Base-by-base conservation (phyloP, 1,140 invertebrate species). In the Pachyrhynchus sulphureomaculatus region DNA sequence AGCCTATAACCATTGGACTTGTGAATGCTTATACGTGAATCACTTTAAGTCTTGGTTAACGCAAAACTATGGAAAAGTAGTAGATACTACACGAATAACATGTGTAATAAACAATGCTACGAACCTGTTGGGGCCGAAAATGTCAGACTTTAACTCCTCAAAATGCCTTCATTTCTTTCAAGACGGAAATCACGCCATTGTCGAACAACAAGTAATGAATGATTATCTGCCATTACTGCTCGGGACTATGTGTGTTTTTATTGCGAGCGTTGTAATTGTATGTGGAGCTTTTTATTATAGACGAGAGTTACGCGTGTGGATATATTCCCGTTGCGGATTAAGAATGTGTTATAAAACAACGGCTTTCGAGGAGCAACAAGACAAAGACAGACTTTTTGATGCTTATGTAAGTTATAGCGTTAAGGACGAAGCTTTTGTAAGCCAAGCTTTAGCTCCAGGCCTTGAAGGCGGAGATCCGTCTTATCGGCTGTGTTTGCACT, bases 331-430 rank as follows among this genome's bases (percentile, higher is more conserved):
- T 44, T 95, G 92, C 75, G 92, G 91, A 34, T 78, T 94, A 5
- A 78, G 91, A 62, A 87, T 93, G 73, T 92, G 88, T 72, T 91
- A 91, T 76, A 89, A 90, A 72, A 87, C 86, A 5, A 87, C 87
- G 0, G 84, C 85, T 0, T 90, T 90, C 67, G 86, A 88, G 51
- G 84, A 87, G 49, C 84, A 85, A 72, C 85, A 86, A 66, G 89
- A 92, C 71, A 86, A 90, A 69, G 90, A 92, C 78, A 85, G 89
- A 66, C 82, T 92, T 23, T 94, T 92, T 74, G 93, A 96, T 75
- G 92, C 92, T 9, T 96, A 94, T 75, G 86, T 96, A 34, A 91
- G 90, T 39, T 96, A 96, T 78, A 93, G 91, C 68, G 85, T 91
- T 21, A 91, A 95, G 75, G 93, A 96, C 76, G 91, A 94, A 73